Evolutionary conservation across 2,888 invertebrate species (phyloP), one percentile per base, ranked within the genome.

Genomic region (Perizoma flavofasciatum): DNA sequence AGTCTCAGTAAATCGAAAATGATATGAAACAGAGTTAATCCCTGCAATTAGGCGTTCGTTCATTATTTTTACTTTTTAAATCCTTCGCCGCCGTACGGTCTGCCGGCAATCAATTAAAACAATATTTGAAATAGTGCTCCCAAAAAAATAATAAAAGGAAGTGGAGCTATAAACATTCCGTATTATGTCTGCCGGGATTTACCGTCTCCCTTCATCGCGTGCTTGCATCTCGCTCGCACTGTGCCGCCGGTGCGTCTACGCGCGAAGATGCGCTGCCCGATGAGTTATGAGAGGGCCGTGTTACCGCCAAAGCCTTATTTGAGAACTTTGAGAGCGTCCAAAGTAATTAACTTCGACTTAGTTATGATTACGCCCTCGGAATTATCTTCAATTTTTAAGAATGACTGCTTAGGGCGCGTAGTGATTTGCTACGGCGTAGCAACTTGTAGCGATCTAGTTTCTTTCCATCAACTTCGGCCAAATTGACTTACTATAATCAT

Each of bases 261-360:
- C 75, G 74, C 70, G 82, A 84, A 82, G 85, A 82, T 86, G 84
- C 83, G 79, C 75, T 73, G 75, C 69, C 65, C 72, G 73, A 86
- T 89, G 86, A 89, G 75, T 87, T 90, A 89, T 87, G 86, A 81
- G 86, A 81, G 75, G 75, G 76, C 78, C 77, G 72, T 70, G 82
- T 84, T 85, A 87, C 90, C 90, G 89, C 86, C 89, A 90, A 90
- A 90, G 89, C 86, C 87, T 88, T 87, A 86, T 89, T 89, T 88
- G 82, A 56, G 56, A 56, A 49, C 46, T 56, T 46, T 56, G 49
- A 85, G 79, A 82, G 84, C 81, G 70, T 85, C 82, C 77, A 81
- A 88, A 86, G 84, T 88, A 89, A 91, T 91, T 91, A 91, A 89
- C 90, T 86, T 82, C 80, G 82, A 83, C 85, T 85, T 85, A 84